Conservation (phyloP, 2,797 vertebrate species). For the Antrozous pallidus region DNA sequence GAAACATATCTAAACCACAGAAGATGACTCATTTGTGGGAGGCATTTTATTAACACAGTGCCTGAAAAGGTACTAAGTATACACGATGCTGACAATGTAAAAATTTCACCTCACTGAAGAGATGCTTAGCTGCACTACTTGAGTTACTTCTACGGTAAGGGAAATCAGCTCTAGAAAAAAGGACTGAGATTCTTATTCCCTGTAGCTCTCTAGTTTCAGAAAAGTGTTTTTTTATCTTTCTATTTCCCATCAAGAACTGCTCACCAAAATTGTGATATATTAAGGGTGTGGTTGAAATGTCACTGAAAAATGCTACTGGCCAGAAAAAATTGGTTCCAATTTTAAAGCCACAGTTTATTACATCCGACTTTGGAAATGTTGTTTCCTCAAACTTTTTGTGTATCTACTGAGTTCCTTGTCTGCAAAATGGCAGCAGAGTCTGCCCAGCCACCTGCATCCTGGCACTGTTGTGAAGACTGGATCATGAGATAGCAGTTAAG, state of each 20-base stretch:
- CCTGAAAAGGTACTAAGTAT: not conserved
- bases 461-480: not conserved
- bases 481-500: not conserved
- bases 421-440: not conserved
- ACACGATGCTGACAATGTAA: not conserved
- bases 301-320: not conserved
- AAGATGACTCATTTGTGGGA: not conserved
- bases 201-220: not conserved
- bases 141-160: not conserved
- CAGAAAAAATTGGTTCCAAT: not conserved
- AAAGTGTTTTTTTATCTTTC: not conserved
- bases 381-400: not conserved
- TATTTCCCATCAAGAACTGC: not conserved
- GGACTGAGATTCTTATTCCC: not conserved
- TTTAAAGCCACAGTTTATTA: not conserved
- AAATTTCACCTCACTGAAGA: not conserved
- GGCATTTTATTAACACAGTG: not conserved
- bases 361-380: not conserved
- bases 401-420: not conserved
- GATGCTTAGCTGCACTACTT: not conserved
- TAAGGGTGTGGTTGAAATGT: not conserved
- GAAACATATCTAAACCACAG: not conserved
- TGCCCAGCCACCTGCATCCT: no score
- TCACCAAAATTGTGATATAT: not conserved
- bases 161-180: not conserved